Conservation (phyloP, 2,113 vertebrate species). For the Poeciliopsis occidentalis region DNA sequence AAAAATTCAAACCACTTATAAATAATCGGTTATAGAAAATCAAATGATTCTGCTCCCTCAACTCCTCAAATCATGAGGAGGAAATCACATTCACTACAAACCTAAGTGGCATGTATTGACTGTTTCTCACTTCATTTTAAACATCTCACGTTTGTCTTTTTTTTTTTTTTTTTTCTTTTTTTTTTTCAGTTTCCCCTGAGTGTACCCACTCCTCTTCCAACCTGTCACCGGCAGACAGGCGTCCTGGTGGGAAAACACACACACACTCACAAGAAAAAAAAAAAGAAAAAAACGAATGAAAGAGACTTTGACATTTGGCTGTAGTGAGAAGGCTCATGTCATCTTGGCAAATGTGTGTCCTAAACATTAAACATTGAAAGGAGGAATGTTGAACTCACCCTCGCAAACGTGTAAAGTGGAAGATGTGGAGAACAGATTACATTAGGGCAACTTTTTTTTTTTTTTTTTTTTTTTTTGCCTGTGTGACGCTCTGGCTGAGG, state of each 20-base stretch:
- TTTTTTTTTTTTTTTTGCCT: slow-evolving; percentile 27
- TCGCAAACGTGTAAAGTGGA: slow-evolving; percentile 45
- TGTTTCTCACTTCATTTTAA: slow-evolving; percentile 36
- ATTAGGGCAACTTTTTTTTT: slow-evolving; percentile 39
- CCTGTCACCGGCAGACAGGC: slow-evolving; percentile 59
- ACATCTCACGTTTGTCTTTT: slow-evolving; percentile 47
- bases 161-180: slow-evolving; percentile 7
- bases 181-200: slow-evolving; percentile 39
- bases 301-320: slow-evolving; percentile 65
- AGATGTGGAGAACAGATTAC: slow-evolving; percentile 59
- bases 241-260: slow-evolving; percentile 49
- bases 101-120: slow-evolving; percentile 5
- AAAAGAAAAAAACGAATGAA: slow-evolving; percentile 50
- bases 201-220: slow-evolving; percentile 41
- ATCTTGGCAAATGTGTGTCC: slow-evolving; percentile 52
- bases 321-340: slow-evolving; percentile 38
- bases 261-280: slow-evolving; percentile 46
- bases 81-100: neutral
- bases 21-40: neutral
- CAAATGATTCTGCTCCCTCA: neutral
- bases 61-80: neutral
- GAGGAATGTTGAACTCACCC: slow-evolving; percentile 60
- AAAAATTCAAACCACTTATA: neutral
- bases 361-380: slow-evolving; percentile 58
- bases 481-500: slow-evolving; percentile 35